A percentile compares a stretch with the other conserved stretches of the same genome.
phyloP scores from a whole-genome alignment of 2,888 invertebrate species.

The Lypha dubia region DNA sequence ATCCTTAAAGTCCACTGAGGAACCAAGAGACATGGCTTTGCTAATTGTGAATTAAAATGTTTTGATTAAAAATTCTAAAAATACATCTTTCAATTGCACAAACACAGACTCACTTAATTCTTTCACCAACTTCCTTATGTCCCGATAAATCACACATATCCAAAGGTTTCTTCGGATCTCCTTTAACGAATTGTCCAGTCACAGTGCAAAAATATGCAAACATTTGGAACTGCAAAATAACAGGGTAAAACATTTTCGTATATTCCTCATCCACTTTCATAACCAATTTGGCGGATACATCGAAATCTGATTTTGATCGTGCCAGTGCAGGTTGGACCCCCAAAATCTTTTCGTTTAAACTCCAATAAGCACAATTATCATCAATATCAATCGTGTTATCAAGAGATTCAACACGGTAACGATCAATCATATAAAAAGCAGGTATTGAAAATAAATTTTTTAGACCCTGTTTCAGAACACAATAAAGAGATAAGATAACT shows the following conservation, averaged over 20 bases:
- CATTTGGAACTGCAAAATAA: slow-evolving; percentile 90
- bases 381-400: slow-evolving; percentile 85
- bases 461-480: slow-evolving; percentile 84
- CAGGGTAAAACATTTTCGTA: slow-evolving; percentile 89
- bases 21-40: slow-evolving; percentile 88
- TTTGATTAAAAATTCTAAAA: not conserved
- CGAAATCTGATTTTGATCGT: slow-evolving; percentile 88
- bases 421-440: slow-evolving; percentile 87
- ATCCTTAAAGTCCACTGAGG: slow-evolving; percentile 90
- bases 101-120: slow-evolving; percentile 41
- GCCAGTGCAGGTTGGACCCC: slow-evolving; percentile 86
- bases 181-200: slow-evolving; percentile 89
- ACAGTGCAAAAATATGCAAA: slow-evolving; percentile 88
- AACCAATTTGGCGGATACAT: slow-evolving; percentile 89
- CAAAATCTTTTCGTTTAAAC: slow-evolving; percentile 85
- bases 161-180: slow-evolving; percentile 87
- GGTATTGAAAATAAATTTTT: slow-evolving; percentile 88
- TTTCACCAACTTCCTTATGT: slow-evolving; percentile 60
- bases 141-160: slow-evolving; percentile 91
- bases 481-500: not conserved
- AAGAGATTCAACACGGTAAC: slow-evolving; percentile 88
- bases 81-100: not conserved
- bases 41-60: slow-evolving; percentile 81
- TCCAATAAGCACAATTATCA: slow-evolving; percentile 88
- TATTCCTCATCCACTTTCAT: slow-evolving; percentile 88